Evolutionary conservation across 2,797 vertebrate genomes (phyloP), one percentile per base, ranked within the genome.

Genomic region (Erethizon dorsatum): DNA sequence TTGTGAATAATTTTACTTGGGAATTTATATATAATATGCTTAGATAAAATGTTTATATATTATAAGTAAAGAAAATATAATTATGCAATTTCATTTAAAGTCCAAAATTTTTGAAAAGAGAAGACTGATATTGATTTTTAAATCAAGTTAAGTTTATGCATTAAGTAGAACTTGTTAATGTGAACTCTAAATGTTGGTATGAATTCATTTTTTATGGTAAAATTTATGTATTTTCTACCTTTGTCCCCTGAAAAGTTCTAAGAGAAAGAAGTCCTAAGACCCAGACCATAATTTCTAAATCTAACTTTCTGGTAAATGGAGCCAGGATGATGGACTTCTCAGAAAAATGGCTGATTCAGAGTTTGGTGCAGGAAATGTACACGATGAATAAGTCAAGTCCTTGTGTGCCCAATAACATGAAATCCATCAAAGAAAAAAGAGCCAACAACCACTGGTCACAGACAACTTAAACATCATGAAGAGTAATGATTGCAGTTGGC

Each of bases 161-260:
- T 86, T 90, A 88, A 83, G 50, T 84, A 90, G 94, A 92, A 94
- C 15, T 50, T 67, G 92, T 26, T 92, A 75, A 92, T 65, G 4
- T 28, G n/a, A 93, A 85, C 59, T 84, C 26, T 37, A 89, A 93
- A 82, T 92, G 65, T 90, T 8, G 84, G 57, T 37, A 69, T 75
- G 37, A 90, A 94, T 73, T 65, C 15, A 80, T 59, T n/a, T 73
- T 54, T 54, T 54, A 47, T 50, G 28, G 41, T 90, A 69, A 45
- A 73, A 54, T 45, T 17, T 63, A 11, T 84, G 1, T 77, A 41
- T 75, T 90, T 89, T 92, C 20, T 50, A 82, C 5, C 37, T 89
- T 33, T 71, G 13, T 47, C 50, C 3, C 22, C 56, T 83, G 6
- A 85, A 87, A 85, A 85, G 47, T 85, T 50, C 54, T 88, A 67